Conservation (phyloP, 2,888 invertebrate genomes). For the Thera obeliscata region DNA sequence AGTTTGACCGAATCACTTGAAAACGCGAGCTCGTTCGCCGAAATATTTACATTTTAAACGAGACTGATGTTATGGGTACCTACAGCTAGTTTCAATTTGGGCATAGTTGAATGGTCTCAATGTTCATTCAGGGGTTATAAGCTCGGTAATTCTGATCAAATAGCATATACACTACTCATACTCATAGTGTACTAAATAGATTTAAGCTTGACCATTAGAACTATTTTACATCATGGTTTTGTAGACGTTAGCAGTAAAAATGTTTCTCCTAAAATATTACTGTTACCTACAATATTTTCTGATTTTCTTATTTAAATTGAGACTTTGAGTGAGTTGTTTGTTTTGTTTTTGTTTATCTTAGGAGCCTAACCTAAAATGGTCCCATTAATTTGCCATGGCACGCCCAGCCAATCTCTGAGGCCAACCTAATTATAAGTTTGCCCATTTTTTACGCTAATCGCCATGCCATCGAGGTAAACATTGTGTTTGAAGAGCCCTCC, state of each 20-base stretch:
- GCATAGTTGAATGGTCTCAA: neutral
- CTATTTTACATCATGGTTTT: neutral
- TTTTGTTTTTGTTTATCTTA: constrained; percentile 11
- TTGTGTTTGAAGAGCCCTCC: constrained; percentile 45
- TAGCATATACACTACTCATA: no score
- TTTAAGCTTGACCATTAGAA: neutral
- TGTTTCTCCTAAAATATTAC: no score
- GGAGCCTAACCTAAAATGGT: constrained; percentile 7
- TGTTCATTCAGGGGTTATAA: neutral
- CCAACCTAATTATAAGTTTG: constrained; percentile 50
- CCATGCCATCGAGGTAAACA: constrained; percentile 47
- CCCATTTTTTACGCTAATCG: constrained; percentile 47
- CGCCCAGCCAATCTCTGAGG: constrained; percentile 10
- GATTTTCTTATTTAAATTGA: no score
- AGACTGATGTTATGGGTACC: neutral
- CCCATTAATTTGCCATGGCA: constrained; percentile 14
- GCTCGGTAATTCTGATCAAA: neutral
- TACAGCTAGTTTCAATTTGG: constrained; percentile 2
- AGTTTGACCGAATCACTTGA: neutral
- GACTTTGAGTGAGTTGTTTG: neutral
- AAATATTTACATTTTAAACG: neutral
- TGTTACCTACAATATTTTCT: no score
- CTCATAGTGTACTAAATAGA: neutral
- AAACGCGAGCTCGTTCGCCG: neutral
- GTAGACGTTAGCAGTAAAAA: neutral